A percentile compares a stretch with the other conserved stretches of the same genome.
Conservation (phyloP, 2,113 vertebrate genomes). For the Synodontis membranacea region DNA sequence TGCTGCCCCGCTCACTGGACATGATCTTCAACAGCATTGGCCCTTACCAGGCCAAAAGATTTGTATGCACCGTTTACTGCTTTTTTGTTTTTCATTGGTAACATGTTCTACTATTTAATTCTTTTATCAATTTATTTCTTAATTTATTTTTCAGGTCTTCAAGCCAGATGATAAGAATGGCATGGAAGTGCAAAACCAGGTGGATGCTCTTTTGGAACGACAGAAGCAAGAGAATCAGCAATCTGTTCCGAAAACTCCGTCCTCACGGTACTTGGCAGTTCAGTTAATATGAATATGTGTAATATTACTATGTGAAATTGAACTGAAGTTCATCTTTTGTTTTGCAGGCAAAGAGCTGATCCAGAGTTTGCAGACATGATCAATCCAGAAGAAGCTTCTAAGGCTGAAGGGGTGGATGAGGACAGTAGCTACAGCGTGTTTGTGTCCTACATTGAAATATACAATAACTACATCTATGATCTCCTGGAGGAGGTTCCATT, state of each 20-base stretch:
- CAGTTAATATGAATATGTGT: background rate
- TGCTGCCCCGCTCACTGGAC: conserved; percentile 88
- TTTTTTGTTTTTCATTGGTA: background rate
- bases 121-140: background rate
- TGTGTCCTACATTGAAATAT: conserved; percentile 96
- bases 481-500: conserved; percentile 84
- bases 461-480: conserved; percentile 98
- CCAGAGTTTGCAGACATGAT: conserved; percentile 95
- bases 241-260: conserved; percentile 73
- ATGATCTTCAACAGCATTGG: conserved; percentile 96
- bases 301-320: no score
- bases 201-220: conserved; percentile 89
- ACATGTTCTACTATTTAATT: background rate
- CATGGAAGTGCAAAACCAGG: conserved; percentile 88
- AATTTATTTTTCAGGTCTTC: conserved; percentile 78
- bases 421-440: conserved; percentile 93
- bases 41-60: conserved; percentile 89
- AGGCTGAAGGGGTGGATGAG: conserved; percentile 84
- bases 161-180: conserved; percentile 94
- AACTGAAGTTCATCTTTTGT: background rate
- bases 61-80: conserved; percentile 70
- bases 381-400: conserved; percentile 79
- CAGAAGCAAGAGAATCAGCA: conserved; percentile 84
- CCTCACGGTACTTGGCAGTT: conserved; percentile 71
- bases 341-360: conserved; percentile 80